Conservation (phyloP, 2,888 invertebrate species). For the Acanthococcus lagerstroemiae region DNA sequence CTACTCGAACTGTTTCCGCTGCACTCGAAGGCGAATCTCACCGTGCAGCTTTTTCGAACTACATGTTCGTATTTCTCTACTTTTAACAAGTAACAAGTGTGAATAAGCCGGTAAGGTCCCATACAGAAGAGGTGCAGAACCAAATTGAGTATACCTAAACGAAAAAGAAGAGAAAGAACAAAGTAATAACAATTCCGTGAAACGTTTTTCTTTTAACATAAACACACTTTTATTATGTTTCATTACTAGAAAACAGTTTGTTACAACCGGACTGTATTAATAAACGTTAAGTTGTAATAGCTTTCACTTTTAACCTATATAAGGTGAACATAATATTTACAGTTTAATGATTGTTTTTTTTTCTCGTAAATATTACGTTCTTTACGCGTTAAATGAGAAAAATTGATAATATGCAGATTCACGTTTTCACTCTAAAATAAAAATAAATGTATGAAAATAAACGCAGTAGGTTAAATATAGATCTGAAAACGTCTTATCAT, state of each 20-base stretch:
- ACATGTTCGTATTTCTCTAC: too few relatives aligned
- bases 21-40: too few relatives aligned
- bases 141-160: not conserved
- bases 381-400: too few relatives aligned
- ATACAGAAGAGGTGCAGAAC: not conserved
- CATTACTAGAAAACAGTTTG: conserved; percentile 30
- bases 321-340: conserved; percentile 19
- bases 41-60: too few relatives aligned
- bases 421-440: too few relatives aligned
- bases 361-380: not conserved
- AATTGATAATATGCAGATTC: too few relatives aligned
- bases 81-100: too few relatives aligned
- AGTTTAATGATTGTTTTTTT: conserved; percentile 12
- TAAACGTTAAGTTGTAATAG: conserved; percentile 19
- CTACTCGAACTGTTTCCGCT: too few relatives aligned
- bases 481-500: too few relatives aligned
- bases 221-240: conserved; percentile 4
- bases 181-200: conserved; percentile 14
- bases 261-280: conserved; percentile 25
- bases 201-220: conserved; percentile 7
- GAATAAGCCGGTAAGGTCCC: too few relatives aligned
- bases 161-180: not conserved
- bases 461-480: too few relatives aligned
- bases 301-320: conserved; percentile 30
- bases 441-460: too few relatives aligned